Base-by-base conservation (phyloP, 2,888 invertebrate genomes). In the Heliothis peltigera region DNA sequence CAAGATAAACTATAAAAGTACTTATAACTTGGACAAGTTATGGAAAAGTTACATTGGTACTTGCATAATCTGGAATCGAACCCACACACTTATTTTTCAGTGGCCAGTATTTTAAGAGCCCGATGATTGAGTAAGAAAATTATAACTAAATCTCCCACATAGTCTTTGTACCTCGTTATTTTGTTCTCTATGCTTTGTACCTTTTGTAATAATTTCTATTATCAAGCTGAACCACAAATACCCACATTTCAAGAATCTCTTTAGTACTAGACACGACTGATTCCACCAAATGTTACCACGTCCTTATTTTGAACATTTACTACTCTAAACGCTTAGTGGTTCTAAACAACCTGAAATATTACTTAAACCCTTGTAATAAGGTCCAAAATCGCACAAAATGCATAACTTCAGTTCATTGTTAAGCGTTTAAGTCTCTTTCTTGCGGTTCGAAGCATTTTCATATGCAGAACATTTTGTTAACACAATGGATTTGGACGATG, bases 401-500 rank as follows among this genome's bases (percentile, higher is more conserved):
- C n/a, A n/a, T 22, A 10, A 18, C 7, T 35, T 32, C 2, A 15
- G 7, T 8, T 8, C 8, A 17, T 35, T 44, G n/a, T n/a, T 25
- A 56, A 64, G 22, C 42, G 42, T 47, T 15, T 19, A 42, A 8
- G 5, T 44, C 44, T 39, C 28, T 49, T 55, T 55, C 17, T 22
- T 35, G 51, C 25, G 46, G 62, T 51, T 47, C 46, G 6, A 7
- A 39, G 25, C 44, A 25, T n/a, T 62, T 61, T 42, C 8, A 15
- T 22, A 22, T 42, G 32, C 19, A n/a, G 19, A 55, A 52, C 18
- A 18, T 28, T n/a, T 53, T 10, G n/a, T 15, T 39, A 52, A 7
- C 17, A 52, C 17, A 42, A 57, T 47, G 15, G 15, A 17, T 4
- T 12, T 10, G 5, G 0, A 35, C 22, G 12, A 12, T n/a, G 0